Base-by-base conservation (phyloP, 2,797 vertebrate species). In the Lindbergichthys nudifrons region DNA sequence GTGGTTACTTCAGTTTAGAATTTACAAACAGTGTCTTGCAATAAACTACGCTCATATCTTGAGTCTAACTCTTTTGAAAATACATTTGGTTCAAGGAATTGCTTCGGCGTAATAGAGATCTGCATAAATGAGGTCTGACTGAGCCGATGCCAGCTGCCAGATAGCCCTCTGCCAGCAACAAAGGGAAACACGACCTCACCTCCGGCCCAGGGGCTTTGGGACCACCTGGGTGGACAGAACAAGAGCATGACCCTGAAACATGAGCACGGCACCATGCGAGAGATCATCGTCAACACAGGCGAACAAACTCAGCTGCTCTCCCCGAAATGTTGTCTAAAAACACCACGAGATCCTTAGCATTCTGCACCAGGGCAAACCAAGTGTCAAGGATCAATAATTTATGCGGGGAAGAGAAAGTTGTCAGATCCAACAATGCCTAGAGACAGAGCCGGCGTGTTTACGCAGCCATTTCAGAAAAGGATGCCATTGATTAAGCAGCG, bases 341-440 rank as follows among this genome's bases (percentile, higher is more conserved):
- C 91, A 92, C 62, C 79, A 61, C 66, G 14, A 48, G 59, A 75
- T 81, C 59, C 78, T 90, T 84, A 83, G 82, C 82, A 86, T 90
- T 81, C 88, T 43, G 82, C 74, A 64, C 64, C 23, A 18, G 12
- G 4, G 75, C 75, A 77, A 84, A 74, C 69, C 5, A 21, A 62
- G 85, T 70, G 81, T 87, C 82, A 74, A 63, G 75, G 79, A 93
- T 93, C 90, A 92, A 93, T 92, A 89, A 93, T 91, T 92, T 88
- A 93, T 91, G 85, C 90, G 41, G 79, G 79, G 76, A 65, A 71
- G 81, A 89, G 62, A 90, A 89, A 92, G 88, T 81, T 88, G 88
- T 92, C 90, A 88, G 86, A 87, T 86, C 75, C 84, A 81, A 85
- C 85, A 88, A 89, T 81, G 81, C 67, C 77, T 66, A 77, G 84